These are phyloP conservation scores for Iguana delicatissima DNA, from an alignment of 2,797 vertebrate genomes.

Conservation along the genomic window DNA sequence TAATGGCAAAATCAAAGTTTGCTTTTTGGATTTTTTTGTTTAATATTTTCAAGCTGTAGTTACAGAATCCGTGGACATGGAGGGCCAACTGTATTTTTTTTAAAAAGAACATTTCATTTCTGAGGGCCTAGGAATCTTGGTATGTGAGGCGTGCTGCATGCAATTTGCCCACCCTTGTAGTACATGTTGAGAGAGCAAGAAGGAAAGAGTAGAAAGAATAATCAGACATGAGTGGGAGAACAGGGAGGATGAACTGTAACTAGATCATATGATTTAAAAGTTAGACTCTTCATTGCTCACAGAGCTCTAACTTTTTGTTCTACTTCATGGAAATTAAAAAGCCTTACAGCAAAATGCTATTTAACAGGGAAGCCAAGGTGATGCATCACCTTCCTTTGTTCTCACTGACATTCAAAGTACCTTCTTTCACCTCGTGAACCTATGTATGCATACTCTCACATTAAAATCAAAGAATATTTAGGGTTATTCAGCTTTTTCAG, in stretches of 20 bases:
- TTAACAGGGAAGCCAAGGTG: background rate
- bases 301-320: background rate
- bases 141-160: too few relatives aligned
- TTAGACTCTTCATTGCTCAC: background rate
- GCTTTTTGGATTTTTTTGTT: too few relatives aligned
- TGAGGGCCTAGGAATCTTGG: too few relatives aligned
- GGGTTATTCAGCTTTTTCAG: background rate
- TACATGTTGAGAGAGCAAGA: too few relatives aligned
- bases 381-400: background rate
- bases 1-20: too few relatives aligned
- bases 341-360: background rate
- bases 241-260: background rate
- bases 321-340: background rate
- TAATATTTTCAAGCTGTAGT: too few relatives aligned
- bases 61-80: too few relatives aligned
- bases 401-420: background rate
- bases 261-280: background rate
- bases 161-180: too few relatives aligned
- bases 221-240: background rate
- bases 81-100: too few relatives aligned
- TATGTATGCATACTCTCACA: background rate
- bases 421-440: background rate
- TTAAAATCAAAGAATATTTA: background rate
- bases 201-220: too few relatives aligned
- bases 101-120: too few relatives aligned